Evolutionary conservation across 2,888 invertebrate genomes (phyloP).

Genomic region (Trichopoda pennipes): DNA sequence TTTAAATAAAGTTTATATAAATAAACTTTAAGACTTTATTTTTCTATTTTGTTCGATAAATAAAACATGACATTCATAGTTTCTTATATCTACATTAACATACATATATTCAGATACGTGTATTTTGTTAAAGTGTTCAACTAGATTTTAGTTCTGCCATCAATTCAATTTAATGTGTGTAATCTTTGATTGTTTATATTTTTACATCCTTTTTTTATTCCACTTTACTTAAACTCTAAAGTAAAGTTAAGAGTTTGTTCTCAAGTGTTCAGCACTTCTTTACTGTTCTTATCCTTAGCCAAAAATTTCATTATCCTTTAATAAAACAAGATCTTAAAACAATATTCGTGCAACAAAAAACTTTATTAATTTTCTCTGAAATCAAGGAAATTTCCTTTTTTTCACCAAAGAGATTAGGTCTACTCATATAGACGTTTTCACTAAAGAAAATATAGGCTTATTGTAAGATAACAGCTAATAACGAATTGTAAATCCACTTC

Average conservation of each 20-base stretch:
- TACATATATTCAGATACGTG: background rate
- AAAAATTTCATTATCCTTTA: conserved; percentile 55
- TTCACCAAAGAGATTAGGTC: background rate
- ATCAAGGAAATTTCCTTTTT: background rate
- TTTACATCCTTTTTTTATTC: conserved; percentile 25
- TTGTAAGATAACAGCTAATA: too few relatives aligned
- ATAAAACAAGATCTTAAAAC: conserved; percentile 38
- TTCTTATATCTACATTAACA: background rate
- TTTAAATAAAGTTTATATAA: too few relatives aligned
- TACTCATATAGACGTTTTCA: background rate
- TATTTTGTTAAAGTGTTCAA: background rate
- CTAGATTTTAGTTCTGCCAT: background rate
- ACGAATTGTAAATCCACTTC: too few relatives aligned
- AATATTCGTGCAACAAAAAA: conserved; percentile 17
- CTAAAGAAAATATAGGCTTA: background rate
- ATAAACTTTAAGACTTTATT: too few relatives aligned
- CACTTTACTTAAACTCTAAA: background rate
- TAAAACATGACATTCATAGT: too few relatives aligned
- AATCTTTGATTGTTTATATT: conserved; percentile 39
- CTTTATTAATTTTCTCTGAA: background rate
- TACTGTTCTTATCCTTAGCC: conserved; percentile 6
- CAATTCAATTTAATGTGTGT: conserved; percentile 36
- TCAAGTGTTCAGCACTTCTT: conserved; percentile 2
- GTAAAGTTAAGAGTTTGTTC: background rate
- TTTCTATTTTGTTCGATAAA: too few relatives aligned